Base-by-base conservation (phyloP, 2,113 vertebrate species). In the Hucho hucho region DNA sequence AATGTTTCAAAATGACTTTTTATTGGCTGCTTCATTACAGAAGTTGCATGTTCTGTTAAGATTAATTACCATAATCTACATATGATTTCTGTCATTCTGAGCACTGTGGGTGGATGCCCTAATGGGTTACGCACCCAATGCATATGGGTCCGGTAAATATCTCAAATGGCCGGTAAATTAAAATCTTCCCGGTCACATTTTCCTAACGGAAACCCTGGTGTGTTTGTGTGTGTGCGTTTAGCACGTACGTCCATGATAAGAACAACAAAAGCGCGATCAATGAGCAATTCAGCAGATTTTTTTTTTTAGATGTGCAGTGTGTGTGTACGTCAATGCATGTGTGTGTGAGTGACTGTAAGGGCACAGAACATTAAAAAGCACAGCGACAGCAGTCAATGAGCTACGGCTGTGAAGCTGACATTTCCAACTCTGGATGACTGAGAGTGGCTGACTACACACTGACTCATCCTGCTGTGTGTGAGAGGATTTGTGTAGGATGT, bases 351-450 rank as follows among this genome's bases (percentile, higher is more conserved):
- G 75, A 77, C 65, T 58, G 77, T 79, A 32, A 73, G 67, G 73
- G 24, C 16, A 59, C 28, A 29, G 26, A 64, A 64, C 58, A 67
- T 63, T 72, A 79, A 80, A 73, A 74, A 64, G 56, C 61, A 64
- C 71, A 46, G 59, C 4, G 25, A 64, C 18, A 47, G 58, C 72
- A 86, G 83, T 88, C 84, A 85, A 70, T 84, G 81, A 71, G 68
- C 43, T 58, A 64, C 73, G 78, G 1, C 73, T 76, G 78, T 74
- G 75, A 66, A 3, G 13, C 72, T 84, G 82, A 88, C 75, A 82
- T 82, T 84, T 87, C 79, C 77, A 53, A 85, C 72, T 69, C 37
- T 69, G 49, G 53, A 79, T 70, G 73, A 77, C 20, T 46, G 78
- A 80, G 58, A 79, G 46, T 47, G n/a, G 75, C 25, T 64, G 75